Conservation (phyloP, 2,797 vertebrate species). For the Trachurus trachurus region DNA sequence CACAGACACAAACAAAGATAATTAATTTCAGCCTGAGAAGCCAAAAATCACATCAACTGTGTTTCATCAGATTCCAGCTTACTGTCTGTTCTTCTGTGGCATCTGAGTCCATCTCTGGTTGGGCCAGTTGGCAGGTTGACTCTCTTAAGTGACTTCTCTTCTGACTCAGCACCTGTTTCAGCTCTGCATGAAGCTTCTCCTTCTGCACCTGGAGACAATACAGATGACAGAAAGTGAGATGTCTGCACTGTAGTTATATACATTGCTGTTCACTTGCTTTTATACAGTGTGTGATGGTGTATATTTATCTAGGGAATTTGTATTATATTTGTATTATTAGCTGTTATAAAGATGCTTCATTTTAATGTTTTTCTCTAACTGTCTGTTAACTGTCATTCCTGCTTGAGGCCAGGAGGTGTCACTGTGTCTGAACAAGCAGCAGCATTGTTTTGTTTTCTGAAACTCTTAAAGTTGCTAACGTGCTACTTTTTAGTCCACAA, state of each 20-base stretch:
- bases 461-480: conserved; percentile 38
- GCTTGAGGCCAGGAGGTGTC: conserved; percentile 30
- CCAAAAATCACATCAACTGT: background rate
- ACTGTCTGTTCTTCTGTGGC: conserved; percentile 82
- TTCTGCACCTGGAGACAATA: conserved; percentile 83
- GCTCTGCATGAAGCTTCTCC: conserved; percentile 92
- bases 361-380: background rate
- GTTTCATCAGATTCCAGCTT: conserved; percentile 27
- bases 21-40: background rate
- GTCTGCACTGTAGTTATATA: background rate
- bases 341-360: background rate
- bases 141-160: conserved; percentile 86
- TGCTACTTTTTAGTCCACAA: conserved; percentile 22
- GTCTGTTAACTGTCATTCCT: background rate
- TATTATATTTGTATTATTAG: background rate
- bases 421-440: background rate
- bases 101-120: conserved; percentile 85
- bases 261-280: background rate
- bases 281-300: background rate
- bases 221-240: background rate
- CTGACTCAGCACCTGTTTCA: conserved; percentile 90
- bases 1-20: background rate
- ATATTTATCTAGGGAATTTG: conserved; percentile 6
- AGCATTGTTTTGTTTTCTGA: background rate
- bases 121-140: conserved; percentile 73